These are phyloP conservation scores for Oxyruncus cristatus DNA, from an alignment of 2,113 vertebrate species.

Conservation along the genomic window DNA sequence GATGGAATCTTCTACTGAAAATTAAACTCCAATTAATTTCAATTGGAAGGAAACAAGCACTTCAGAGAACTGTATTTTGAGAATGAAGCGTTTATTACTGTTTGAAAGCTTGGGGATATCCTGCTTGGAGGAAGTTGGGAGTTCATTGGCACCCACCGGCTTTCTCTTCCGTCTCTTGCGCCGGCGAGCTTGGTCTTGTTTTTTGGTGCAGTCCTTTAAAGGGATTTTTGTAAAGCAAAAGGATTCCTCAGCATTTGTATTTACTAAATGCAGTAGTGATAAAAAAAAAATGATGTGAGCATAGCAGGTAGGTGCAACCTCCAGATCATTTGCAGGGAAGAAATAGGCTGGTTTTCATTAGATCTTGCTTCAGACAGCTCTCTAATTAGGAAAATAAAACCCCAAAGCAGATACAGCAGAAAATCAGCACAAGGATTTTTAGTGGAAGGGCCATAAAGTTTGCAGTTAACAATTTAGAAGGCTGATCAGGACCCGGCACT, in stretches of 20 bases:
- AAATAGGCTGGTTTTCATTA: neutral
- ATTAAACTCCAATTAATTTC: slow-evolving; percentile 38
- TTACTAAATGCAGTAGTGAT: neutral
- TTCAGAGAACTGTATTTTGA: neutral
- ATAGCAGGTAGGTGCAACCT: neutral
- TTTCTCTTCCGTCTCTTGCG: neutral
- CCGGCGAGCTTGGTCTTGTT: neutral
- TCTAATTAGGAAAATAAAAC: neutral
- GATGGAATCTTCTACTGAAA: neutral
- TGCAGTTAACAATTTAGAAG: neutral
- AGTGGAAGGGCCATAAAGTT: neutral
- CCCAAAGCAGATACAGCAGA: neutral
- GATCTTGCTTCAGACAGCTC: neutral
- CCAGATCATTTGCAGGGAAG: neutral
- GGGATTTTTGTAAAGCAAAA: neutral
- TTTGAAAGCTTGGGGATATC: slow-evolving; percentile 3
- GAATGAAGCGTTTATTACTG: neutral
- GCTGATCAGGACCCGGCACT: neutral
- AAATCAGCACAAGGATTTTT: neutral
- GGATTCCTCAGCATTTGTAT: neutral
- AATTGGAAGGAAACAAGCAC: neutral
- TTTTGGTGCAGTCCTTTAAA: neutral
- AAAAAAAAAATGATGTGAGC: neutral
- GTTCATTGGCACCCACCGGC: neutral
- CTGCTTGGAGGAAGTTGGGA: neutral